Conservation (phyloP, 2,113 vertebrate species). For the Pedetes capensis region DNA sequence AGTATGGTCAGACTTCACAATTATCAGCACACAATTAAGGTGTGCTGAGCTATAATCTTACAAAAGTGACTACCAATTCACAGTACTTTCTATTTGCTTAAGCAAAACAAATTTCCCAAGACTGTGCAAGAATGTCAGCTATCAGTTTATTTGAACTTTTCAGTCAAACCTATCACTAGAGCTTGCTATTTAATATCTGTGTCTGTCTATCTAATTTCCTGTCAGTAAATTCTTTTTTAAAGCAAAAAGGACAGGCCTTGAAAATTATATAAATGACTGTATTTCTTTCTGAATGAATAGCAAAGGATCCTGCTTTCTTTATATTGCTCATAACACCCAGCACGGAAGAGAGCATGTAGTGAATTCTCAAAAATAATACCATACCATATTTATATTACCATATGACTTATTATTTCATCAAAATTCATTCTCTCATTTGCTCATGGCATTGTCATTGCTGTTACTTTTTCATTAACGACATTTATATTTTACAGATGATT, state of each 20-base stretch:
- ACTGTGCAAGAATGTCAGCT: slow-evolving; percentile 28
- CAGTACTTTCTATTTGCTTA: neutral
- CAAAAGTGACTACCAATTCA: neutral
- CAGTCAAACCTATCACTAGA: neutral
- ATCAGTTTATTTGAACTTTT: slow-evolving; percentile 33
- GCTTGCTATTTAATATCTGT: slow-evolving; percentile 56
- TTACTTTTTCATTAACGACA: neutral
- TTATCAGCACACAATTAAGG: too few species aligned
- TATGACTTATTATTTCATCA: neutral
- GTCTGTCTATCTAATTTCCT: slow-evolving; percentile 19
- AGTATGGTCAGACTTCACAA: neutral
- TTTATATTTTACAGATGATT: neutral
- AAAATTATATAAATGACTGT: neutral
- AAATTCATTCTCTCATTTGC: neutral
- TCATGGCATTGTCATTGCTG: neutral
- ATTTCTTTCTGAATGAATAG: neutral
- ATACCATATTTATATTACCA: neutral
- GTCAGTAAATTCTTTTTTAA: neutral
- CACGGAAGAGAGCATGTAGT: neutral
- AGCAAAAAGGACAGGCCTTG: neutral
- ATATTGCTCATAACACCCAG: neutral
- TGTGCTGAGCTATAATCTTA: neutral
- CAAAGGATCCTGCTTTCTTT: neutral
- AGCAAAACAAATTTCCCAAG: neutral
- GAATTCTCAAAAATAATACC: neutral